Percentiles rank a stretch among this genome's conserved stretches.
These are phyloP conservation scores for Tenthredo distinguenda DNA, from an alignment of 2,888 invertebrate species.

Conservation along the genomic window DNA sequence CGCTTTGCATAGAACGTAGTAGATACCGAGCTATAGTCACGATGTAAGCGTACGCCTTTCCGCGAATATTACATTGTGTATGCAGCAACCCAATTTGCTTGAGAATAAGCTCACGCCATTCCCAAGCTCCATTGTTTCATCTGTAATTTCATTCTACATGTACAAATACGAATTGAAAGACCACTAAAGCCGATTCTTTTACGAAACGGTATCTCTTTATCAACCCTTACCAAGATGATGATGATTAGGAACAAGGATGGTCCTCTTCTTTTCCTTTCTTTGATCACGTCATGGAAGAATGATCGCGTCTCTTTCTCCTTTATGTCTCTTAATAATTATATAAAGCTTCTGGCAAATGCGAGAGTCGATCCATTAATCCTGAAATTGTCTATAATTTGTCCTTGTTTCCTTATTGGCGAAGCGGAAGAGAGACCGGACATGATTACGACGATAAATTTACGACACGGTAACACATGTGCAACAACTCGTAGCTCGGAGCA, in stretches of 20 bases:
- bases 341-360: background rate
- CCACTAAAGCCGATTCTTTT: background rate
- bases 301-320: background rate
- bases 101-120: background rate
- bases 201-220: background rate
- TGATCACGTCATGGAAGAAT: background rate
- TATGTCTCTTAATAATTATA: background rate
- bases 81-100: slow-evolving; percentile 11
- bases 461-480: background rate
- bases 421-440: background rate
- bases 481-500: background rate
- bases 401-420: background rate
- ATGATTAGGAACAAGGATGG: background rate
- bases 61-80: slow-evolving; percentile 40
- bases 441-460: slow-evolving; percentile 3
- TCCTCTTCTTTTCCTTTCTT: background rate
- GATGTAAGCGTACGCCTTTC: background rate
- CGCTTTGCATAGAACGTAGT: slow-evolving; percentile 3
- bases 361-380: background rate
- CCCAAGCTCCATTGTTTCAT: background rate
- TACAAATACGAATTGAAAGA: background rate
- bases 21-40: background rate
- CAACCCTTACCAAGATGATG: background rate
- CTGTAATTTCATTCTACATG: background rate
- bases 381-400: background rate